These are phyloP conservation scores for Creontiades dilutus DNA, from an alignment of 2,888 invertebrate genomes.

Conservation along the genomic window DNA sequence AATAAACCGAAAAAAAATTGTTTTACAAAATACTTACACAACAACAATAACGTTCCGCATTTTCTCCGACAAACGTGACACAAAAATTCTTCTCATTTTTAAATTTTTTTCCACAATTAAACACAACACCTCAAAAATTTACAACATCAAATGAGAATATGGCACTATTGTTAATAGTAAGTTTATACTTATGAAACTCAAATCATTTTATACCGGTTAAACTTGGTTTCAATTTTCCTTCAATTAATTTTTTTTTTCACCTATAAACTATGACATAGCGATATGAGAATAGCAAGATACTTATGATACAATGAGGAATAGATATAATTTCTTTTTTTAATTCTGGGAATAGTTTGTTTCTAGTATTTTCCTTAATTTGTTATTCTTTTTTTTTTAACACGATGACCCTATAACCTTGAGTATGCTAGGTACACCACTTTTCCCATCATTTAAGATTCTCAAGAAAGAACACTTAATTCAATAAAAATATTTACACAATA, in stretches of 20 bases:
- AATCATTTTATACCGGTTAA: conserved; percentile 61
- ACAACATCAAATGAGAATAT: conserved; percentile 66
- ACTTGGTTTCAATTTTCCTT: conserved; percentile 45
- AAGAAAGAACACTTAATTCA: conserved; percentile 35
- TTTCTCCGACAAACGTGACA: conserved; percentile 47
- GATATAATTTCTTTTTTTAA: conserved; percentile 50
- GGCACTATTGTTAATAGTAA: conserved; percentile 62
- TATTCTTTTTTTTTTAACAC: conserved; percentile 59
- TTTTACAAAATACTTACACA: not conserved
- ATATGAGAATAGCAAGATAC: conserved; percentile 71
- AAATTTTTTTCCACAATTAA: not conserved
- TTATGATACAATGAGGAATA: conserved; percentile 68
- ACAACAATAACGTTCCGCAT: not conserved
- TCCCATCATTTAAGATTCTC: conserved; percentile 6
- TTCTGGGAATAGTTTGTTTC: not conserved
- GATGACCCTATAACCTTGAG: conserved; percentile 56
- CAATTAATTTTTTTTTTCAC: conserved; percentile 39
- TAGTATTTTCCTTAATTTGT: conserved; percentile 15
- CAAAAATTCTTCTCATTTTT: conserved; percentile 44
- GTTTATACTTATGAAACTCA: conserved; percentile 34
- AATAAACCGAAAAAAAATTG: not conserved
- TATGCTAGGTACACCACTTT: conserved; percentile 49
- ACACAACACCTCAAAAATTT: conserved; percentile 49
- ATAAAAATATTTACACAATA: conserved; percentile 68
- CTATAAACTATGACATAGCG: conserved; percentile 71